Conservation (phyloP, 2,888 invertebrate genomes). For the Sclerodermus sp. region DNA sequence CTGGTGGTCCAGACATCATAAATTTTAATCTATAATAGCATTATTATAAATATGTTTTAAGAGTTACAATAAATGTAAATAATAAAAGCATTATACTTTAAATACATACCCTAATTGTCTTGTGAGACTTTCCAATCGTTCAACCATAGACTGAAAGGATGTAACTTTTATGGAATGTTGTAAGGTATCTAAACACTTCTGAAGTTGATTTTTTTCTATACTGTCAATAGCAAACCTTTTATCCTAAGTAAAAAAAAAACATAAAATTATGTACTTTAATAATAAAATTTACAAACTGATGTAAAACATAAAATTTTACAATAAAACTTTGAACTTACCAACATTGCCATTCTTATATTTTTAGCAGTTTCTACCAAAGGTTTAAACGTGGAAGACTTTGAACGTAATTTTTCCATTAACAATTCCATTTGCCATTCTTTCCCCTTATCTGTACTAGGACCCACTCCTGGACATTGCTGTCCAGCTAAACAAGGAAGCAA, state of each 20-base stretch:
- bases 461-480: conserved; percentile 35
- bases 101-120: conserved; percentile 83
- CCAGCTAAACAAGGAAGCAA: conserved; percentile 34
- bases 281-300: not conserved
- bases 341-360: conserved; percentile 81
- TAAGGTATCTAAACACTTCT: conserved; percentile 87
- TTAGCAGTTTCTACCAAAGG: conserved; percentile 85
- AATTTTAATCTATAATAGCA: conserved; percentile 72
- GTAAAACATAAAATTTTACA: not conserved
- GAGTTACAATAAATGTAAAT: too few relatives aligned
- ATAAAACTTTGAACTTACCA: conserved; percentile 63
- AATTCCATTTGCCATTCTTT: conserved; percentile 82
- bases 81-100: not conserved
- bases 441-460: conserved; percentile 60
- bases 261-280: conserved; percentile 2
- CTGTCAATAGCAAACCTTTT: conserved; percentile 86
- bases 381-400: conserved; percentile 80
- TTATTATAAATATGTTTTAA: conserved; percentile 12
- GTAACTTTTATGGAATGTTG: conserved; percentile 94
- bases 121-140: conserved; percentile 87
- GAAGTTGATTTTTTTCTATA: conserved; percentile 81
- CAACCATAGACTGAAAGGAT: conserved; percentile 87
- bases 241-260: conserved; percentile 64
- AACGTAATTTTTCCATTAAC: conserved; percentile 88
- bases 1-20: conserved; percentile 80